Conservation (phyloP, 2,888 invertebrate species). For the Leptogaster cylindrica region DNA sequence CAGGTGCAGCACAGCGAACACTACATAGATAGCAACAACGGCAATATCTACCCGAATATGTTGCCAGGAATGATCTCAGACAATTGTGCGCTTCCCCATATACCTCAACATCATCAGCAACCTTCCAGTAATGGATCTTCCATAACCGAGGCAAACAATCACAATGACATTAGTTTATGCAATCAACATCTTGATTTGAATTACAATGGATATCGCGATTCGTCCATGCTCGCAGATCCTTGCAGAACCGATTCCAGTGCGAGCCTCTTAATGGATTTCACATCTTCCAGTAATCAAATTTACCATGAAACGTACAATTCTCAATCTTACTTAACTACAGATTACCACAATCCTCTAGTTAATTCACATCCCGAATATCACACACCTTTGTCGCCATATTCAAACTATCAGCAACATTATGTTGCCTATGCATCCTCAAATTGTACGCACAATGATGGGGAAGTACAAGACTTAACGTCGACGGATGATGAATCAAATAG, state of each 20-base stretch:
- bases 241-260: background rate
- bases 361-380: conserved; percentile 12
- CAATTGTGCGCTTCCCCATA: conserved; percentile 16
- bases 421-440: conserved; percentile 25
- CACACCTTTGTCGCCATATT: conserved; percentile 10
- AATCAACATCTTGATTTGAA: conserved; percentile 47
- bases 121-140: conserved; percentile 3
- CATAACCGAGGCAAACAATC: background rate
- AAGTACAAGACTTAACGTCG: conserved; percentile 28
- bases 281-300: conserved; percentile 20
- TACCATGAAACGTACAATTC: conserved; percentile 40
- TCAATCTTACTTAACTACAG: conserved; percentile 39
- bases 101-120: conserved; percentile 24
- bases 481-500: conserved; percentile 44
- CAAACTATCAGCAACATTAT: conserved; percentile 43
- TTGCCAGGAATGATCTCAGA: conserved; percentile 10
- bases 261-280: conserved; percentile 36
- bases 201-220: conserved; percentile 46
- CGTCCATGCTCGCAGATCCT: background rate
- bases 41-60: background rate
- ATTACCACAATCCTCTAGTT: conserved; percentile 16
- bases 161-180: too few relatives aligned
- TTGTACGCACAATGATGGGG: background rate
- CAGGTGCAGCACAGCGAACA: conserved; percentile 28
- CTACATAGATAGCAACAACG: conserved; percentile 9